These are phyloP conservation scores for Formica aserva DNA, from an alignment of 2,888 invertebrate genomes.

Conservation along the genomic window DNA sequence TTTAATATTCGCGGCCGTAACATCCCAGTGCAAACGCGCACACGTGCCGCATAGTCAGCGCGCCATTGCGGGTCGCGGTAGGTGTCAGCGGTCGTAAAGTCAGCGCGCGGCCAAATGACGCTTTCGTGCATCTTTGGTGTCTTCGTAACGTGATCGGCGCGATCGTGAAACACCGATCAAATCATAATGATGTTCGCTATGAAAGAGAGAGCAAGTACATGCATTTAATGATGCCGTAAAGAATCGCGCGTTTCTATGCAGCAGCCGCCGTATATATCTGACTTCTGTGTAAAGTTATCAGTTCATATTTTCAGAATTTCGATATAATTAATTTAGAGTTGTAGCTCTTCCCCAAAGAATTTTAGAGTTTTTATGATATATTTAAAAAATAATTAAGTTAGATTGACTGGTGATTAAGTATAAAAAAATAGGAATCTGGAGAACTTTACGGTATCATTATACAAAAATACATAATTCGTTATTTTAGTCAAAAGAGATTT, in stretches of 20 bases:
- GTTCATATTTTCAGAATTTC: not conserved
- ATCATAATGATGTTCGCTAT: conserved; percentile 82
- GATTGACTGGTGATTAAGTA: not conserved
- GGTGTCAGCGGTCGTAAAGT: conserved; percentile 82
- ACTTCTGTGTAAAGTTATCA: not conserved
- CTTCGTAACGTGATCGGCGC: conserved; percentile 76
- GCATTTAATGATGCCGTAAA: conserved; percentile 81
- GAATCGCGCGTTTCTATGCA: conserved; percentile 76
- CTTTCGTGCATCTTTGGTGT: conserved; percentile 62
- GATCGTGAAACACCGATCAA: conserved; percentile 68
- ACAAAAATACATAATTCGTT: not conserved
- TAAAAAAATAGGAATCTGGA: not conserved
- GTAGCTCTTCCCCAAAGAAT: not conserved
- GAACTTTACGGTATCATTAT: not conserved
- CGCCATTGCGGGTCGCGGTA: conserved; percentile 66
- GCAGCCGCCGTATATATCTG: not conserved
- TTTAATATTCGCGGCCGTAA: conserved; percentile 82
- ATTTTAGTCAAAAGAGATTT: not conserved
- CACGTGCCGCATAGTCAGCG: conserved; percentile 38
- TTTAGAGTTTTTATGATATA: not conserved
- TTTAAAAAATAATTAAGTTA: not conserved
- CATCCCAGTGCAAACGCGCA: conserved; percentile 69
- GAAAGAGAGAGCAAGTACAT: conserved; percentile 60
- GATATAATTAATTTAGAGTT: not conserved
- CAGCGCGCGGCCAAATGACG: conserved; percentile 58